Percentiles rank a stretch among this genome's conserved stretches.
Conservation (phyloP, 2,797 vertebrate species). For the Pygocentrus nattereri region DNA sequence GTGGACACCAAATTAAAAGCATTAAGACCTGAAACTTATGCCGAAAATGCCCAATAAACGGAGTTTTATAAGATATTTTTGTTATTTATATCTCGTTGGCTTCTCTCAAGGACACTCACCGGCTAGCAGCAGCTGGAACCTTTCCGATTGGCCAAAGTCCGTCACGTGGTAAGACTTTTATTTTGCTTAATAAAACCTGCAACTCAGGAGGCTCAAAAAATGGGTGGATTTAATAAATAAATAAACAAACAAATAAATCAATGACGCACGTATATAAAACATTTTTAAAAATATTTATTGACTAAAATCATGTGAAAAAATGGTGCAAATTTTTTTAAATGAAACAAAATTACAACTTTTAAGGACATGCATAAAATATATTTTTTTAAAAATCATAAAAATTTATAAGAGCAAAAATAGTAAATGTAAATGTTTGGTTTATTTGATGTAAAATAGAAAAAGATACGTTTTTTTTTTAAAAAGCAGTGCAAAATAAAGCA, state of each 20-base stretch:
- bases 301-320: not conserved
- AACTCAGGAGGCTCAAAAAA: not conserved
- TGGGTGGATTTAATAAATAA: not conserved
- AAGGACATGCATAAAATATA: not conserved
- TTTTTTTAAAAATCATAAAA: not conserved
- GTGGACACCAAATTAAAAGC: not conserved
- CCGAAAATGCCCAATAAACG: not conserved
- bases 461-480: not conserved
- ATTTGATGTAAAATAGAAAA: not conserved
- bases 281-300: not conserved
- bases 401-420: not conserved
- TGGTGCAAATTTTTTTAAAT: not conserved
- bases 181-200: not conserved
- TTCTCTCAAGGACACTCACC: conserved; percentile 11
- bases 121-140: not conserved
- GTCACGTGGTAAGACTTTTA: not conserved
- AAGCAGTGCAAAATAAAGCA: not conserved
- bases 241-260: not conserved
- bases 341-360: not conserved
- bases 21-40: not conserved
- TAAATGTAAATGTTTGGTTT: too few relatives aligned
- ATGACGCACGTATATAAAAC: not conserved
- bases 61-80: not conserved
- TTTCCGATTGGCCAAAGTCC: not conserved
- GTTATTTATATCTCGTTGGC: not conserved